Evolutionary conservation across 2,888 invertebrate species (phyloP).

Genomic region (Noctua fimbriata): DNA sequence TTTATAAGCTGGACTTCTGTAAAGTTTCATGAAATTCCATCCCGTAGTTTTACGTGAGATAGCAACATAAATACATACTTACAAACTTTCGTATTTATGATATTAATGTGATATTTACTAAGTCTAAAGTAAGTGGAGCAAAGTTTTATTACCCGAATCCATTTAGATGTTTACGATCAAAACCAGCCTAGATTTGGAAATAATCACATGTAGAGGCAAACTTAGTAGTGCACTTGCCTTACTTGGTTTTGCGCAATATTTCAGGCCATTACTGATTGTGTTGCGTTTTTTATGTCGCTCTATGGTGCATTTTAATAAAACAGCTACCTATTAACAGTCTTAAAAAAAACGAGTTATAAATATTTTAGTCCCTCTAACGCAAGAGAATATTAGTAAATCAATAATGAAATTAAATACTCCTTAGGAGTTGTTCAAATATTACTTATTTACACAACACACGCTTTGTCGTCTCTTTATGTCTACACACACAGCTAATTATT

Average conservation of each 20-base stretch:
- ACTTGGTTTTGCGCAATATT: background rate
- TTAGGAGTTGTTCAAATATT: background rate
- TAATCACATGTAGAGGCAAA: background rate
- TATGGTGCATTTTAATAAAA: background rate
- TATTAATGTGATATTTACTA: background rate
- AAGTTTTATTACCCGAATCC: conserved; percentile 22
- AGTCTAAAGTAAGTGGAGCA: conserved; percentile 25
- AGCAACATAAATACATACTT: background rate
- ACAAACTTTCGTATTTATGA: background rate
- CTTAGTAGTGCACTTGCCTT: background rate
- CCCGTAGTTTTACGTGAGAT: background rate
- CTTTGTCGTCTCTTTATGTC: background rate
- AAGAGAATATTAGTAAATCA: background rate
- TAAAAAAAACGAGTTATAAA: background rate
- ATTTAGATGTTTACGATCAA: conserved; percentile 38
- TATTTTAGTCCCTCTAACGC: too few relatives aligned
- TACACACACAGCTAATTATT: background rate
- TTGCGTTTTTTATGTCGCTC: background rate
- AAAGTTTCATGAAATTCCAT: background rate
- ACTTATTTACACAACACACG: background rate
- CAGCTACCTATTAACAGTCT: background rate
- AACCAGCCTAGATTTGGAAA: conserved; percentile 5
- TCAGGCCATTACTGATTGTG: background rate
- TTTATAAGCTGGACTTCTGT: background rate
- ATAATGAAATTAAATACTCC: too few relatives aligned